Evolutionary conservation across 2,113 vertebrate genomes (phyloP).

Genomic region (Lonchura striata): DNA sequence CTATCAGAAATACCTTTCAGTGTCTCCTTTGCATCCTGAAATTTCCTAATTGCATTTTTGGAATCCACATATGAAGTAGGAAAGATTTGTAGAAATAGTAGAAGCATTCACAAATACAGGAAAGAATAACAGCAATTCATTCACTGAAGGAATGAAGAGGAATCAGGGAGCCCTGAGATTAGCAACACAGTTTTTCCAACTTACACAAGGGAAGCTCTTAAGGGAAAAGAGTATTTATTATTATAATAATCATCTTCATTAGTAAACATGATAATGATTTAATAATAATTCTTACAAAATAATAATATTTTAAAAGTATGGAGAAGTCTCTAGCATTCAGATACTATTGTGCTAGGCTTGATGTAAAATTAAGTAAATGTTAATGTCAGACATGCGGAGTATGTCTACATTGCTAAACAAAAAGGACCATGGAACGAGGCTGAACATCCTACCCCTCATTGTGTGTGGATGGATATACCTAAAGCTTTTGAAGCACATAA

Average conservation of each 20-base stretch:
- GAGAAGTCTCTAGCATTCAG: not conserved
- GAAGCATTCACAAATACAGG: not conserved
- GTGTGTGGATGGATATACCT: fast-evolving
- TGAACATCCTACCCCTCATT: not conserved
- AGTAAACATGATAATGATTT: not conserved
- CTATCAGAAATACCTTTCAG: not conserved
- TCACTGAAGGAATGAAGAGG: not conserved
- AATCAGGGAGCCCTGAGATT: not conserved
- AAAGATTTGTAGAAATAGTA: not conserved
- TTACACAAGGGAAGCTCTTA: not conserved
- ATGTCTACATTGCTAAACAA: not conserved
- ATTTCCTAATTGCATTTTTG: not conserved
- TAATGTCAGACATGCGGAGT: not conserved
- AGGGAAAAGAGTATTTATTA: not conserved
- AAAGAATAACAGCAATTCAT: not conserved
- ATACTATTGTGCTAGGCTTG: not conserved
- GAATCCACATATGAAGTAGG: not conserved
- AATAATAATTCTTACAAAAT: not conserved
- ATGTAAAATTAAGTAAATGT: not conserved
- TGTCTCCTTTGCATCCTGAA: not conserved
- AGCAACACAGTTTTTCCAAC: not conserved
- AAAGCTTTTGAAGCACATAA: not conserved
- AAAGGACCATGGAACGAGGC: not conserved
- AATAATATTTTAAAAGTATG: not conserved
- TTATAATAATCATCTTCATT: not conserved